Evolutionary conservation across 2,113 vertebrate genomes (phyloP), one percentile per base, ranked within the genome.

Genomic region (Cochlearius cochlearius): DNA sequence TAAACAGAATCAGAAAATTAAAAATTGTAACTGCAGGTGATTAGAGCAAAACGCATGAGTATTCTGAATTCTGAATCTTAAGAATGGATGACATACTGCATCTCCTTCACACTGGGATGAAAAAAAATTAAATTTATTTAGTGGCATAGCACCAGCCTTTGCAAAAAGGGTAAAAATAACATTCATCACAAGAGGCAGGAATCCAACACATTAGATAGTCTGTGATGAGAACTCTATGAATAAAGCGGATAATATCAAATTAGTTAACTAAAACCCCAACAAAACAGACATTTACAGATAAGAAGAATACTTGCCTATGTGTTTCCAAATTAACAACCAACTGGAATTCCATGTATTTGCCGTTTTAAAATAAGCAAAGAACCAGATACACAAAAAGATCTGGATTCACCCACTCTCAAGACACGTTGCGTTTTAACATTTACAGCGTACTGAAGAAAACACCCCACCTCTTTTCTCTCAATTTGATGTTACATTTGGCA

Each of bases 111-210:
- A 34, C 0, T 13, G 38, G 11, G 49, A 43, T 38, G 2, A 20
- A 26, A n/a, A 52, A 53, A 75, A 56, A 21, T 5, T 16, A 41
- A 7, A 45, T 55, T 58, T 68, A n/a, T 87, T 91, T 81, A 75
- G 80, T 91, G 73, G 69, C 80, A 87, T 41, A 86, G 66, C 88
- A 92, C 64, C 80, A 94, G 72, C 52, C 79, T 94, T 95, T 92
- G 84, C 68, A 95, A 75, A 91, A 87, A 78, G 26, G 18, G 63
- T 92, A 94, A 95, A 96, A 95, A 93, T 96, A 95, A 96, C 64
- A 75, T 29, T 64, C 43, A 60, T 72, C 60, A 87, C 60, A 87
- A 81, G 83, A 97, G 83, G 58, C 79, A 95, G 50, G 52, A 95
- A 95, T 88, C 52, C 67, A 95, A 39, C 75, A 67, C 29, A 59